Conservation (phyloP, 2,113 vertebrate genomes). For the Actenoides lindsayi region DNA sequence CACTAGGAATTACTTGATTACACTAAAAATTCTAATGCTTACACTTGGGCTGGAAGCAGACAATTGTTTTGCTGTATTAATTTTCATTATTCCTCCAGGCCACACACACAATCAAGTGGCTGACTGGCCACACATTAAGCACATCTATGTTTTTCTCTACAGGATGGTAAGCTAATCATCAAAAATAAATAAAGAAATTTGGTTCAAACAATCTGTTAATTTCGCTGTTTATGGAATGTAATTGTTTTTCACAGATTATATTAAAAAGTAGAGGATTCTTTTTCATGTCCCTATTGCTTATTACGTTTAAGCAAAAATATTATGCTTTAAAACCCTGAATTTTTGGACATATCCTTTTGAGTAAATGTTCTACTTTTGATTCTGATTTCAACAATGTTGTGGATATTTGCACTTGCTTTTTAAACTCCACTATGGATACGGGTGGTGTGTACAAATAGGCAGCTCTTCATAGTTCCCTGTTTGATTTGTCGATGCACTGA, state of each 20-base stretch:
- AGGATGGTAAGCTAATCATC: neutral
- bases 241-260: neutral
- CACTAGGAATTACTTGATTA: neutral
- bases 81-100: neutral
- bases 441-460: neutral
- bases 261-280: neutral
- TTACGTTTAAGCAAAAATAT: neutral
- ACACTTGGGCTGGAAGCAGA: neutral
- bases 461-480: neutral
- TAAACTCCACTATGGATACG: neutral
- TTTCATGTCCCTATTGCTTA: neutral
- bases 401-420: neutral
- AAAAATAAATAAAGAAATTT: neutral
- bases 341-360: neutral
- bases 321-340: fast-evolving
- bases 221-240: neutral
- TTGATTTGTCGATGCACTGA: neutral
- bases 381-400: neutral
- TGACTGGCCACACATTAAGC: neutral
- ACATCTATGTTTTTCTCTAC: neutral
- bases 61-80: neutral
- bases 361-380: neutral
- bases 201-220: neutral
- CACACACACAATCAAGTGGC: neutral
- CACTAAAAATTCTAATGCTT: neutral